Evolutionary conservation across 1,140 invertebrate species (phyloP).

Genomic region (Dufourea novaeangliae): DNA sequence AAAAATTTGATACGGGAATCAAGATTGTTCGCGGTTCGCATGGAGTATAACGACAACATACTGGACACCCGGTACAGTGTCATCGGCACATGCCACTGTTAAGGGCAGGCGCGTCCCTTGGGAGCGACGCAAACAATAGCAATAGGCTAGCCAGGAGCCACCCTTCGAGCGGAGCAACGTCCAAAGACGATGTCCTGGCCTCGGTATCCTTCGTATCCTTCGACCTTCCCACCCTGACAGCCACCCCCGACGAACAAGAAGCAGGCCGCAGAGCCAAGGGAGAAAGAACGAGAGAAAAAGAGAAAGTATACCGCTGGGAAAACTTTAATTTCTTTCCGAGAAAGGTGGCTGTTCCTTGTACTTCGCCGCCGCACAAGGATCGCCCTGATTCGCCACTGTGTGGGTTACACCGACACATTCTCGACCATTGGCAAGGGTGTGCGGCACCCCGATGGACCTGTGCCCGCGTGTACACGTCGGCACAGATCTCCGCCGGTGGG

Average conservation of each 20-base stretch:
- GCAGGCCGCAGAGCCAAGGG: constrained; percentile 9
- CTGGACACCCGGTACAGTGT: constrained; percentile 68
- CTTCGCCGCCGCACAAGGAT: constrained; percentile 49
- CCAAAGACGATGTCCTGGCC: constrained; percentile 45
- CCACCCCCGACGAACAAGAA: constrained; percentile 12
- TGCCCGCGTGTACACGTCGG: background rate
- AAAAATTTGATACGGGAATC: no score
- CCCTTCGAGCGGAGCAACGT: constrained; percentile 44
- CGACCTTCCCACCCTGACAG: constrained; percentile 67
- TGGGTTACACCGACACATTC: constrained; percentile 22
- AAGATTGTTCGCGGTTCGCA: background rate
- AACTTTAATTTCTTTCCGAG: constrained; percentile 79
- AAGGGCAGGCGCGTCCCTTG: constrained; percentile 69
- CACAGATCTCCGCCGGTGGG: constrained; percentile 29
- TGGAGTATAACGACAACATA: background rate
- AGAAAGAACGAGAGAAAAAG: constrained; percentile 17
- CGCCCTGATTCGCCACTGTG: constrained; percentile 38
- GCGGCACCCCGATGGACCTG: background rate
- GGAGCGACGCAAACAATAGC: constrained; percentile 74
- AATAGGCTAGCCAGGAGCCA: constrained; percentile 70
- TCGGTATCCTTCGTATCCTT: constrained; percentile 62
- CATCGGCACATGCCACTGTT: constrained; percentile 73
- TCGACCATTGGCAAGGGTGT: no score
- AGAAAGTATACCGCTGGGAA: constrained; percentile 73
- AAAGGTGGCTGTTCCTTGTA: constrained; percentile 74